phyloP scores from a whole-genome alignment of 2,888 invertebrate genomes.

The Deroplatys truncata region DNA sequence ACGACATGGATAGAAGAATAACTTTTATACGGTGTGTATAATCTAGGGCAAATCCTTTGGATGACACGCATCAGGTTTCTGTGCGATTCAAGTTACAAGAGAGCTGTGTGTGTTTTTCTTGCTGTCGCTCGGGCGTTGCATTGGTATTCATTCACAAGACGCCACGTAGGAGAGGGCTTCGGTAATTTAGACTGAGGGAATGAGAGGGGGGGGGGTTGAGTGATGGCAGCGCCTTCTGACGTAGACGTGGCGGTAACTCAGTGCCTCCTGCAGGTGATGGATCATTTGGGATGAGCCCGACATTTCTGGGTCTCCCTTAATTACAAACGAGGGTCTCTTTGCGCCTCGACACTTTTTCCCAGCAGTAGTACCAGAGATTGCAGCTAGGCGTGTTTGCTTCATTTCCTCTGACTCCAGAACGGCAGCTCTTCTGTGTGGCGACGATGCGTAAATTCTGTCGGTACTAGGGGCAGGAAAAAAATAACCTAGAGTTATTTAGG shows the following conservation, averaged over 20 bases:
- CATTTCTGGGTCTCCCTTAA: neutral
- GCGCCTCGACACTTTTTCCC: too few relatives aligned
- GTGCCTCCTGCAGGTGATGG: neutral
- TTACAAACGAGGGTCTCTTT: neutral
- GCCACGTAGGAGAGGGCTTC: too few relatives aligned
- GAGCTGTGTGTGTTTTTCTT: too few relatives aligned
- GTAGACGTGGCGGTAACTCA: neutral
- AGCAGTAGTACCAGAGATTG: neutral
- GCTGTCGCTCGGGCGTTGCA: too few relatives aligned
- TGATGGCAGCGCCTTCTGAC: neutral
- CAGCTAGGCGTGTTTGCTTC: neutral
- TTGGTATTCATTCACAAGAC: neutral
- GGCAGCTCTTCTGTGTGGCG: neutral
- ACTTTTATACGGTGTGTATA: too few relatives aligned
- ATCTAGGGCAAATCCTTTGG: too few relatives aligned
- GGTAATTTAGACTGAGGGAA: neutral
- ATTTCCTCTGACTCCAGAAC: neutral
- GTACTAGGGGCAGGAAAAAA: too few relatives aligned
- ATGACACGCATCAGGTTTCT: too few relatives aligned
- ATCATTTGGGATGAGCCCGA: neutral
- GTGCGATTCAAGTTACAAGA: too few relatives aligned
- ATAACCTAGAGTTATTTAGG: too few relatives aligned
- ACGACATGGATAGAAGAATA: too few relatives aligned
- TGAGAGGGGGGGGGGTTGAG: neutral
- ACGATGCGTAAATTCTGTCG: too few relatives aligned